Evolutionary conservation across 2,113 vertebrate species (phyloP), one percentile per base, ranked within the genome.

Genomic region (Plectropomus leopardus): DNA sequence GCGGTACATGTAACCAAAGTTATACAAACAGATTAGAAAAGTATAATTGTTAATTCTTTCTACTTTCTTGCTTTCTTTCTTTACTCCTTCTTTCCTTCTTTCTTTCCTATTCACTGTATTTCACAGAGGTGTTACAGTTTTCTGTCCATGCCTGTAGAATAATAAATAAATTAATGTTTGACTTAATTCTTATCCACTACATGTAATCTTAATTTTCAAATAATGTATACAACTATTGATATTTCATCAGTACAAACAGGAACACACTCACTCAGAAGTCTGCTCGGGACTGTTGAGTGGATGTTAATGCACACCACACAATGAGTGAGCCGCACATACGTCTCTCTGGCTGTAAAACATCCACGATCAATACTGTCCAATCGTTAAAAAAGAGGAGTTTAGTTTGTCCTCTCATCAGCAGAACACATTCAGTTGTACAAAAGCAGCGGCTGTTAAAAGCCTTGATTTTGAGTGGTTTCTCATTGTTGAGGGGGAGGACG

Each of bases 341-440:
- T 83, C 66, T 51, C 11, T 58, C 24, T 23, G 32, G 79, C 66
- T 76, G 70, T 81, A 81, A 85, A 91, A 58, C 83, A 70, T 66
- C 19, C 15, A n/a, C 14, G 4, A 86, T 89, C 90, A 50, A 77
- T 83, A 53, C 7, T 1, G 19, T 51, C 23, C 30, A 54, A 61
- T 87, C 66, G 9, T 83, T 69, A 53, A 53, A 67, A 67, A 69
- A 63, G 47, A 34, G 10, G 32, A 72, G 45, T 67, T 82, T 51
- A 51, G 50, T 74, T 78, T 67, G 65, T 84, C 55, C 66, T 80
- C 65, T 76, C 74, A 82, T 80, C 74, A 84, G 73, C 76, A 81
- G 40, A 67, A 50, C 17, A 53, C 26, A 55, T 60, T 69, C 53
- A 69, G 7, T 24, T 23, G 24, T 21, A 48, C 51, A 73, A 44